These are phyloP conservation scores for Eptatretus atami DNA, from an alignment of 2,797 vertebrate species.

Conservation along the genomic window DNA sequence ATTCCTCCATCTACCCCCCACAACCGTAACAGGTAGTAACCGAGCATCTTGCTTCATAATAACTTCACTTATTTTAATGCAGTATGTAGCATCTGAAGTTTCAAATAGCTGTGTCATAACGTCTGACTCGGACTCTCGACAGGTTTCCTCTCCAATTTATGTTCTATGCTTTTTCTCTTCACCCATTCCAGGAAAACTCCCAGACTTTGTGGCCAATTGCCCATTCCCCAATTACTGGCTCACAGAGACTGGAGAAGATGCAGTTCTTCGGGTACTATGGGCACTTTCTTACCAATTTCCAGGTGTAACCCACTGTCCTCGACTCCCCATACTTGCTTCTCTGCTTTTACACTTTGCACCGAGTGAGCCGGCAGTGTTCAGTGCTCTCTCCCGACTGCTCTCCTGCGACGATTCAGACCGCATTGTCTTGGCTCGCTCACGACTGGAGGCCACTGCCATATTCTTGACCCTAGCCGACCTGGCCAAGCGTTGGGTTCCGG, in stretches of 20 bases:
- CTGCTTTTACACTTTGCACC: conserved; percentile 42
- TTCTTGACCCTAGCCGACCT: conserved; percentile 58
- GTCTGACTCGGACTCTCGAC: too few relatives aligned
- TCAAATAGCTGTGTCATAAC: too few relatives aligned
- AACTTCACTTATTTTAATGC: too few relatives aligned
- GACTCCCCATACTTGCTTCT: conserved; percentile 30
- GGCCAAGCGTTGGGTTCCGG: conserved; percentile 38
- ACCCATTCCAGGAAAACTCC: conserved; percentile 15
- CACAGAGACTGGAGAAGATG: conserved; percentile 23
- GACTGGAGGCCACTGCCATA: conserved; percentile 32
- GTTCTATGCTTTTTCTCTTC: background rate
- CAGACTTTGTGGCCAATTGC: conserved; percentile 32
- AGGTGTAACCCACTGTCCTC: conserved; percentile 34
- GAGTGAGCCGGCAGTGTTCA: conserved; percentile 40
- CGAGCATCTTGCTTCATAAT: too few relatives aligned
- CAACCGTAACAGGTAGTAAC: too few relatives aligned
- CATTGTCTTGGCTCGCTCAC: conserved; percentile 11
- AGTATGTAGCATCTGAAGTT: too few relatives aligned
- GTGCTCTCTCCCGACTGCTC: conserved; percentile 26
- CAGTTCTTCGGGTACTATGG: conserved; percentile 34
- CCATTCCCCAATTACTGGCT: conserved; percentile 39
- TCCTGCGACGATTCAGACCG: conserved; percentile 21
- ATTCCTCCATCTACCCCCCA: too few relatives aligned
- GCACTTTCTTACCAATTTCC: conserved; percentile 25
- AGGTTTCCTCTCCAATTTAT: too few relatives aligned